Evolutionary conservation across 2,888 invertebrate species (phyloP), one percentile per base, ranked within the genome.

Genomic region (Drosophila macrospina): DNA sequence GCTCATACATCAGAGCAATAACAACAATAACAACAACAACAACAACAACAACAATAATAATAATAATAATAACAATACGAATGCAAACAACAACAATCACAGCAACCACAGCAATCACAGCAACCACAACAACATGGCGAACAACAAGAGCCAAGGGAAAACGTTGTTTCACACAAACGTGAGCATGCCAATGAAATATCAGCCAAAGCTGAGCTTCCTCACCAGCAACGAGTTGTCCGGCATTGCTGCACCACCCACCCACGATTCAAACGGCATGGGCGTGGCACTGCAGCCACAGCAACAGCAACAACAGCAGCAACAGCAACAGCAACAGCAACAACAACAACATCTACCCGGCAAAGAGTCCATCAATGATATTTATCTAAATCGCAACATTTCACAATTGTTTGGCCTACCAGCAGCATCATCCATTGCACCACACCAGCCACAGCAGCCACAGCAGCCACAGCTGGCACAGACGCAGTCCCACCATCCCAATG

Each of bases 281-380:
- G 52, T 65, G 48, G 81, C 86, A 7, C 60, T 88, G 59, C 85
- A 34, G 13, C 34, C 7, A 56, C 34, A 28, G 11, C 15, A 76
- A 72, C 67, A 45, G 68, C 8, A 8, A 37, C 37, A n/a, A 16
- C 39, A 39, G 5, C 39, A 15, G 3, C 37, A 15, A 2, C 32
- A 10, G 2, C 34, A 5, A 11, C 34, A 34, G 34, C 34, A 34
- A 11, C 15, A 13, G 1, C 39, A 39, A 1, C 16, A 39, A 11
- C 39, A 39, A 2, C 39, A 41, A 41, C 20, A 41, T 24, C 42
- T 57, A 1, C 71, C 88, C 5, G 72, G 72, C 5, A 78, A 81
- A 2, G 92, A 91, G 68, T 85, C 91, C 7, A 90, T 91, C 50
- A 91, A 91, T 63, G 92, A 91, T 57, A 91, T 91, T 24, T 91